phyloP scores from a whole-genome alignment of 1,140 invertebrate species.

The Drosophila serrata region DNA sequence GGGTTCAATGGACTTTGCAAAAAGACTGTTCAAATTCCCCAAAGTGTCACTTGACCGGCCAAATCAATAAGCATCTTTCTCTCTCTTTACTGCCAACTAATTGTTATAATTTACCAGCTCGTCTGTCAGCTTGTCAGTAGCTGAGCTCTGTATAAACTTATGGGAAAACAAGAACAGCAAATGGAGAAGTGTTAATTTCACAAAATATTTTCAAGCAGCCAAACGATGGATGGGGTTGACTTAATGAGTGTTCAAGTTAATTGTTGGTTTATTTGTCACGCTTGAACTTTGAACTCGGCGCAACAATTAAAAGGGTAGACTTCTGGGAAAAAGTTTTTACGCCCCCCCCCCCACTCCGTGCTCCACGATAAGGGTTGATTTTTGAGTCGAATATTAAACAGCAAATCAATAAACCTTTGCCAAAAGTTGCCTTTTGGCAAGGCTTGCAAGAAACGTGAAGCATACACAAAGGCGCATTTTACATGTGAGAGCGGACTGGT shows the following conservation, averaged over 20 bases:
- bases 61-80: conserved; percentile 63
- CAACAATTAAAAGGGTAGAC: conserved; percentile 57
- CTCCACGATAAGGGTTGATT: conserved; percentile 8
- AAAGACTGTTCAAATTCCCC: conserved; percentile 57
- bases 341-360: no score
- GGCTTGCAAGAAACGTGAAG: conserved; percentile 15
- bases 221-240: conserved; percentile 40
- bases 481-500: conserved; percentile 9
- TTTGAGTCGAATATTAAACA: conserved; percentile 32
- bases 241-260: conserved; percentile 72
- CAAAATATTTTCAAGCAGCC: conserved; percentile 44
- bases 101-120: conserved; percentile 70
- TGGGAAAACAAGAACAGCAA: conserved; percentile 37
- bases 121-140: conserved; percentile 15
- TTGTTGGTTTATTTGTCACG: conserved; percentile 79
- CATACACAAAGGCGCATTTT: conserved; percentile 1
- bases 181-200: conserved; percentile 77
- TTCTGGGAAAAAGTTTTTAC: conserved; percentile 22
- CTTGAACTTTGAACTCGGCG: conserved; percentile 74
- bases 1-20: conserved; percentile 42
- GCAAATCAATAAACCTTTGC: conserved; percentile 28
- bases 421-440: conserved; percentile 7
- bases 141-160: conserved; percentile 36
- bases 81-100: conserved; percentile 57
- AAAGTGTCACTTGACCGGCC: conserved; percentile 65